Evolutionary conservation across 2,888 invertebrate genomes (phyloP).

Genomic region (Dynastes maya): DNA sequence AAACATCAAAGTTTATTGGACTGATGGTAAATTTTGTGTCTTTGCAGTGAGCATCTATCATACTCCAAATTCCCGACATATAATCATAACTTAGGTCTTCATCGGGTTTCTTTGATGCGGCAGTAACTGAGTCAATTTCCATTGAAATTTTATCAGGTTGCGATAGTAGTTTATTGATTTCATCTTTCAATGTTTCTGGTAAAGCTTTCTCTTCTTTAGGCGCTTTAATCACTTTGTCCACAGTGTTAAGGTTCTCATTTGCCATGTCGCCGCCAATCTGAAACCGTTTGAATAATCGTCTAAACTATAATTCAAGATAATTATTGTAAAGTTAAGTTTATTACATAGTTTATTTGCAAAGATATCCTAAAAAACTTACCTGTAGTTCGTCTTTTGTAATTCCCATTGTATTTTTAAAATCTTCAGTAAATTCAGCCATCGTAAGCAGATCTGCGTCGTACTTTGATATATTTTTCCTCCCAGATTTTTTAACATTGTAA

Average conservation of each 20-base stretch:
- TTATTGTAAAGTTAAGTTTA: too few species aligned
- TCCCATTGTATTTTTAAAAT: slow-evolving; percentile 61
- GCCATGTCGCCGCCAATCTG: slow-evolving; percentile 53
- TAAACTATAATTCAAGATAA: background rate
- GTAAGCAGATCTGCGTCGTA: slow-evolving; percentile 61
- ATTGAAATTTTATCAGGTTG: slow-evolving; percentile 29
- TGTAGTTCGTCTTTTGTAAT: slow-evolving; percentile 58
- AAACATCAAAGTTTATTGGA: slow-evolving; percentile 60
- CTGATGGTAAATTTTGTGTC: slow-evolving; percentile 58
- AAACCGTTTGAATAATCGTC: slow-evolving; percentile 15
- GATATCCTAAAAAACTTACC: slow-evolving; percentile 52
- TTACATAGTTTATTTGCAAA: too few species aligned
- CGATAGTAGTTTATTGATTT: slow-evolving; percentile 48
- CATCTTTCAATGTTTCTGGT: slow-evolving; percentile 43
- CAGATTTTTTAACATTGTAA: slow-evolving; percentile 40
- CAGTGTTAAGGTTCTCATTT: slow-evolving; percentile 52
- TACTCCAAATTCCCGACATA: slow-evolving; percentile 62
- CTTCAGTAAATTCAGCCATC: slow-evolving; percentile 61
- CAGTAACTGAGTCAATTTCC: background rate
- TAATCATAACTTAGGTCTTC: slow-evolving; percentile 55
- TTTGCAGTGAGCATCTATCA: slow-evolving; percentile 57
- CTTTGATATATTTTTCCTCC: slow-evolving; percentile 59
- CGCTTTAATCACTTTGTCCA: slow-evolving; percentile 47
- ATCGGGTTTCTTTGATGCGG: slow-evolving; percentile 31
- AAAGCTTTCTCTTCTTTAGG: slow-evolving; percentile 44